Base-by-base conservation (phyloP, 2,113 vertebrate species). In the Theristicus caerulescens region DNA sequence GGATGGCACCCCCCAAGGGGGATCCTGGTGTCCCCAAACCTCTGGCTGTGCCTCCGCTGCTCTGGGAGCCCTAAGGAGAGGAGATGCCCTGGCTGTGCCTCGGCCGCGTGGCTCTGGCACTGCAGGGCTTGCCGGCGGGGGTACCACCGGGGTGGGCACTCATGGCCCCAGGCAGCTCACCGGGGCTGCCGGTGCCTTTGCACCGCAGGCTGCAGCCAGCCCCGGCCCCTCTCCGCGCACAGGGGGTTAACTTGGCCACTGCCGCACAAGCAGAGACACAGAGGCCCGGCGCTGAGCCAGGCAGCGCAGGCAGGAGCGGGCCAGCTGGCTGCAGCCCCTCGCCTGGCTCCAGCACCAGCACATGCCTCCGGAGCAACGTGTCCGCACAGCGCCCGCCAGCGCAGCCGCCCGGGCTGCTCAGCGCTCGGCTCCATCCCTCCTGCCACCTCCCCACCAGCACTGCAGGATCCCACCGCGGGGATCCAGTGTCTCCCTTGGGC, bases 261-360 rank as follows among this genome's bases (percentile, higher is more conserved):
- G 9, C 70, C 8, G 1, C 0, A 32, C 27, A 3, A 40, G 83
- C 64, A 29, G 91, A 92, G 76, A 38, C 52, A 9, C 69, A 10
- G 40, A 42, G 40, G 44, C 42, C n/a, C 32, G 77, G 86, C 49
- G 2, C 44, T 13, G 84, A 16, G 91, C 94, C 95, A 88, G 85
- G 0, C 34, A 13, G 9, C 7, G 3, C 73, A 80, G 67, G 18
- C 5, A 38, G 74, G 40, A 86, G 20, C 58, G 1, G n/a, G 95
- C 95, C 95, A 95, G 93, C 91, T 96, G 95, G 96, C 94, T 9
- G 73, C 86, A 27, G 51, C 86, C 31, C 32, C 61, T 67, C 13
- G n/a, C n/a, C 74, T 87, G 92, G 92, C 84, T 92, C 76, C 69
- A 0, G 72, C 84, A 62, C 72, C 78, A 3, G 86, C 88, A 13